phyloP scores from a whole-genome alignment of 2,113 vertebrate species.

The Paracanthobrama guichenoti region DNA sequence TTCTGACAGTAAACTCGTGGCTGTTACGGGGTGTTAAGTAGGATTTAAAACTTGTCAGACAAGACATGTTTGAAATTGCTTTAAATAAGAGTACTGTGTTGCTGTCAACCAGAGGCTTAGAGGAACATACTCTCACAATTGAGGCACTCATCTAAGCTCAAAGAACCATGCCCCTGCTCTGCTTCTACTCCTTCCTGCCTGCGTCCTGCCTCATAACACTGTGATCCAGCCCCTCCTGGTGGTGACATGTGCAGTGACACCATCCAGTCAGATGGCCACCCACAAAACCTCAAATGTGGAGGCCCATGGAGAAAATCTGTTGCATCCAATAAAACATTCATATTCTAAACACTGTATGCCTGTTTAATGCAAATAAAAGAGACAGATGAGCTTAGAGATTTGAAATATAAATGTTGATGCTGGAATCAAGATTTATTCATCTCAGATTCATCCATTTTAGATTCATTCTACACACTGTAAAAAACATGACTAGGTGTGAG shows the following conservation, averaged over 20 bases:
- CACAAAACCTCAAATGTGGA: not conserved
- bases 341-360: not conserved
- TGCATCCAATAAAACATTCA: not conserved
- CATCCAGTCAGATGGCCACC: constrained; percentile 1
- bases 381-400: not conserved
- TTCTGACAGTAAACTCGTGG: constrained; percentile 83
- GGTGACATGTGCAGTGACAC: constrained; percentile 46
- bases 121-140: constrained; percentile 81
- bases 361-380: not conserved
- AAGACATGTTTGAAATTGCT: constrained; percentile 88
- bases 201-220: constrained; percentile 57
- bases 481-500: not conserved
- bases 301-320: not conserved
- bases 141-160: constrained; percentile 80
- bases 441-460: not conserved
- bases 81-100: constrained; percentile 85
- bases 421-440: not conserved
- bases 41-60: constrained; percentile 88
- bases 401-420: constrained; percentile 7
- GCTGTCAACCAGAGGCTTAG: constrained; percentile 83
- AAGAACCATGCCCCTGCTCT: constrained; percentile 70
- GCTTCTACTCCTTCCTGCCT: constrained; percentile 54
- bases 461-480: not conserved
- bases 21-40: constrained; percentile 84
- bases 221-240: constrained; percentile 79